These are phyloP conservation scores for Porites australiensis DNA, from an alignment of 64 coral and sea anemone species.

Conservation along the genomic window DNA sequence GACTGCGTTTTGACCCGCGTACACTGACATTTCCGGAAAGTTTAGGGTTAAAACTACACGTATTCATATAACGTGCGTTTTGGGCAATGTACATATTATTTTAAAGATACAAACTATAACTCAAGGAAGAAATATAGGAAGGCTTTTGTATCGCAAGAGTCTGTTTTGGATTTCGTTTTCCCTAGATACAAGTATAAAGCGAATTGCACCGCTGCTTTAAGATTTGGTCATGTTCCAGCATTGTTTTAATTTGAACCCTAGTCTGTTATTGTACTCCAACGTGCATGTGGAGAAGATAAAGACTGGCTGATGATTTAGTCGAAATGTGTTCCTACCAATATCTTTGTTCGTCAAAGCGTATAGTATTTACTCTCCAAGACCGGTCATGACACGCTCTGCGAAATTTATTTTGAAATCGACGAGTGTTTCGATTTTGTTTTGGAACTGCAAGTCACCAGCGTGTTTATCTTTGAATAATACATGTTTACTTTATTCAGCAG, in stretches of 20 bases:
- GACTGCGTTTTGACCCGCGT: background rate
- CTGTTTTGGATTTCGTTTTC: constrained; percentile 22
- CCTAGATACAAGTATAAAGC: constrained; percentile 24
- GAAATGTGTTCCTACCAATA: constrained; percentile 21
- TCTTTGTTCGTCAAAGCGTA: constrained; percentile 21
- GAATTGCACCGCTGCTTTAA: background rate
- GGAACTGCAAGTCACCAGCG: background rate
- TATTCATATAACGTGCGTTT: background rate
- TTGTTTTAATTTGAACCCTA: constrained; percentile 33
- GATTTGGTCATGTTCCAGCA: constrained; percentile 76
- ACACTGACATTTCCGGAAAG: constrained; percentile 2
- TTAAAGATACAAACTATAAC: background rate
- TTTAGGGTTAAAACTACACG: background rate
- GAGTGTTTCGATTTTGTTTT: background rate
- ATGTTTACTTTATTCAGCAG: constrained; percentile 8
- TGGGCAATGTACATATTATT: background rate
- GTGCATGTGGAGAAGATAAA: background rate
- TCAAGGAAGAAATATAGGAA: background rate
- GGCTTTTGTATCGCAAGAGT: background rate
- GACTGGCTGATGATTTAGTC: background rate
- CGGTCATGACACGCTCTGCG: constrained; percentile 23
- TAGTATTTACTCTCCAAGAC: background rate
- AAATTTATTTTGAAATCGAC: constrained; percentile 21
- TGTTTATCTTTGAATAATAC: constrained; percentile 29
- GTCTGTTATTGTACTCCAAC: constrained; percentile 3